Evolutionary conservation across 2,888 invertebrate genomes (phyloP).

Genomic region (Harpalus rufipes): DNA sequence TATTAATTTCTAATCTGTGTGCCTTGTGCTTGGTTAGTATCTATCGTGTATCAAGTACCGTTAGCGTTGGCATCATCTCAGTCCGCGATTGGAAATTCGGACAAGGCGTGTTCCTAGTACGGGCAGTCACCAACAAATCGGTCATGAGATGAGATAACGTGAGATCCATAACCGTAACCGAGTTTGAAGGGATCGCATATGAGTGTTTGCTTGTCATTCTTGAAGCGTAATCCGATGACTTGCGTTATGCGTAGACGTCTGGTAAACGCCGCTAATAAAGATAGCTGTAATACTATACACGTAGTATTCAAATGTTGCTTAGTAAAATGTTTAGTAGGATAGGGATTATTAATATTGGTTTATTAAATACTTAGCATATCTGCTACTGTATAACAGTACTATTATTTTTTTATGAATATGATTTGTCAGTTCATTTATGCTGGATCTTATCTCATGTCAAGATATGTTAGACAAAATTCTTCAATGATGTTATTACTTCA

Average conservation of each 20-base stretch:
- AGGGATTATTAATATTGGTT: constrained; percentile 23
- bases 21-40: not conserved
- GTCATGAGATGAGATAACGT: constrained; percentile 28
- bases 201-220: constrained; percentile 42
- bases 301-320: constrained; percentile 41
- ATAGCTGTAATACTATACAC: constrained; percentile 23
- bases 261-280: constrained; percentile 53
- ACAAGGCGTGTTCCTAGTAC: constrained; percentile 10
- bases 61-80: not conserved
- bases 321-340: constrained; percentile 14
- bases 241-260: constrained; percentile 39
- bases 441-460: constrained; percentile 5
- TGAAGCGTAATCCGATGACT: constrained; percentile 51
- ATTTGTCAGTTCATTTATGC: constrained; percentile 12
- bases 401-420: not conserved
- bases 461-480: not conserved
- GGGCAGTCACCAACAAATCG: constrained; percentile 23
- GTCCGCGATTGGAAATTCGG: constrained; percentile 23
- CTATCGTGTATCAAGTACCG: constrained; percentile 24
- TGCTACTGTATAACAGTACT: constrained; percentile 19
- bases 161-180: not conserved
- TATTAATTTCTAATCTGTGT: not conserved
- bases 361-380: constrained; percentile 15
- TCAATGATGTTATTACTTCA: not conserved
- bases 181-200: constrained; percentile 34